Evolutionary conservation across 2,113 vertebrate species (phyloP).

Genomic region (Stegastes partitus): DNA sequence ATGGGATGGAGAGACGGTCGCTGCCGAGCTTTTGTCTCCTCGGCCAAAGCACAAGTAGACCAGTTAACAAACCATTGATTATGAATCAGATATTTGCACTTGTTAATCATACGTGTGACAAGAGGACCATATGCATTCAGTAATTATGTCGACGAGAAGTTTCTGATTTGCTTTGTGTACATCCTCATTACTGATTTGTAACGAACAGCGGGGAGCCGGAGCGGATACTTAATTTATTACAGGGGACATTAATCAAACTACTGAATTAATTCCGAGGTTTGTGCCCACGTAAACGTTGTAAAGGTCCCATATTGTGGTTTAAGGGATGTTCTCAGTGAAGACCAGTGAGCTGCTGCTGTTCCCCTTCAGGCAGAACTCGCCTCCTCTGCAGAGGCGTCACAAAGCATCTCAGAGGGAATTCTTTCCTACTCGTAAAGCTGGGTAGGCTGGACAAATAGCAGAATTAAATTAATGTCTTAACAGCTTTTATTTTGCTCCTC

Average conservation of each 20-base stretch:
- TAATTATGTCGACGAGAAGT: conserved; percentile 26
- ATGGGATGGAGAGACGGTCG: conserved; percentile 27
- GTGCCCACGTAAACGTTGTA: too few relatives aligned
- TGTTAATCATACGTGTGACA: conserved; percentile 38
- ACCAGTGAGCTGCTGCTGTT: too few relatives aligned
- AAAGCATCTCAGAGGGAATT: too few relatives aligned
- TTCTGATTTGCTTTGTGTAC: conserved; percentile 23
- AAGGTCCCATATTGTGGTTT: too few relatives aligned
- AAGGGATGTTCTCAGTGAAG: too few relatives aligned
- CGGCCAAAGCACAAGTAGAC: conserved; percentile 51
- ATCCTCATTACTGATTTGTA: conserved; percentile 19
- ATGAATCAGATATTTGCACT: conserved; percentile 58
- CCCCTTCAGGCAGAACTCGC: too few relatives aligned
- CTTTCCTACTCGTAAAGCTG: too few relatives aligned
- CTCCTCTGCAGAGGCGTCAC: too few relatives aligned
- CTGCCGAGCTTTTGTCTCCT: conserved; percentile 19
- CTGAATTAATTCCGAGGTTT: conserved; percentile 22
- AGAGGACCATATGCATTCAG: conserved; percentile 43
- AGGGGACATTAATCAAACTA: conserved; percentile 39
- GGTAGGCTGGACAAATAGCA: too few relatives aligned
- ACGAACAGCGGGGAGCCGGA: conserved; percentile 13
- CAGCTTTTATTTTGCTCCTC: too few relatives aligned
- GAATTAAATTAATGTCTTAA: too few relatives aligned
- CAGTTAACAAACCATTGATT: conserved; percentile 25
- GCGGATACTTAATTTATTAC: conserved; percentile 20